Percentiles rank a stretch among this genome's conserved stretches.
These are phyloP conservation scores for Stenurella melanura DNA, from an alignment of 2,888 invertebrate genomes.

Conservation along the genomic window DNA sequence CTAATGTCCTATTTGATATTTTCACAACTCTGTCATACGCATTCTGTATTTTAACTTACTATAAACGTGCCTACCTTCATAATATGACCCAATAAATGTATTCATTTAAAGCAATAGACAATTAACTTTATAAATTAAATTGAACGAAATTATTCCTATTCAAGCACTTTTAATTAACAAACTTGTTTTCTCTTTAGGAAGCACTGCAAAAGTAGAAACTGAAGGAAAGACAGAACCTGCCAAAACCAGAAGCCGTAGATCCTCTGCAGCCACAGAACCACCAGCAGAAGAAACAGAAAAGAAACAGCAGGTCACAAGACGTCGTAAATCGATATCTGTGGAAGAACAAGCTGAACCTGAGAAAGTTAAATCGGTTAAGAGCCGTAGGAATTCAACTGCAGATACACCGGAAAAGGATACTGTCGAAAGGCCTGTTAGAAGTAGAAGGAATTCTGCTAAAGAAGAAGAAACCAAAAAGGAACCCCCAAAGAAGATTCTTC, in stretches of 20 bases:
- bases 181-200: slow-evolving; percentile 49
- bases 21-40: no score
- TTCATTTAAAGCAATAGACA: no score
- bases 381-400: slow-evolving; percentile 42
- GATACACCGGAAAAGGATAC: slow-evolving; percentile 37
- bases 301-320: slow-evolving; percentile 26
- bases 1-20: no score
- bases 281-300: slow-evolving; percentile 5
- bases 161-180: not conserved
- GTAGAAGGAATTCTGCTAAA: slow-evolving; percentile 44
- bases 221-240: slow-evolving; percentile 42
- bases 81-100: no score
- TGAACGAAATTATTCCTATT: not conserved
- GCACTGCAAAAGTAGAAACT: slow-evolving; percentile 49
- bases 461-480: slow-evolving; percentile 43
- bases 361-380: slow-evolving; percentile 37
- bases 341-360: slow-evolving; percentile 32
- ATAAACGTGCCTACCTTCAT: no score
- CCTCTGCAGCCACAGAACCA: slow-evolving; percentile 42
- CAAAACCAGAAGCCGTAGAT: slow-evolving; percentile 46
- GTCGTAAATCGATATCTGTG: slow-evolving; percentile 38
- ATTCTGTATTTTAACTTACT: no score
- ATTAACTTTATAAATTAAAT: no score
- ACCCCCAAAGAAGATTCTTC: slow-evolving; percentile 32
- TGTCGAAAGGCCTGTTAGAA: slow-evolving; percentile 43